Base-by-base conservation (phyloP, 1,140 invertebrate genomes). In the Asobara japonica region DNA sequence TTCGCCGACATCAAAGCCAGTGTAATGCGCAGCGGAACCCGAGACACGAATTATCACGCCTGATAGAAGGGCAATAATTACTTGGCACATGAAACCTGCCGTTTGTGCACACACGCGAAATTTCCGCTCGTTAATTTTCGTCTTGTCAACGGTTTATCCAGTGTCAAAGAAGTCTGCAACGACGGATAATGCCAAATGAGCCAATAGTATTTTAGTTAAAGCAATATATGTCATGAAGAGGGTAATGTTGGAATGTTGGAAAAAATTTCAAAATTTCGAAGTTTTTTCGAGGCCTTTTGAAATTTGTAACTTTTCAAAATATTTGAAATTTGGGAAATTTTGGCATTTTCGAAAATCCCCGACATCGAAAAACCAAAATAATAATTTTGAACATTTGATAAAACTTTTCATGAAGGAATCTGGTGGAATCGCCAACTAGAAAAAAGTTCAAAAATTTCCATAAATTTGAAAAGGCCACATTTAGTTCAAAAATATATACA, bases 41-140 rank as follows among this genome's bases (percentile, higher is more conserved):
- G 33, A 65, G 29, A 65, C 29, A 36, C 33, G 36, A 36, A 65
- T 65, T 22, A 30, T 33, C 10, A 65, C 18, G 62, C 6, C 16
- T 65, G 29, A 65, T 38, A 38, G 29, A 20, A 61, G 25, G 60
- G 29, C 30, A 65, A 65, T 65, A 65, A 65, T 65, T 33, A 65
- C 60, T 61, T 33, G 30, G 62, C 62, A 36, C 8, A 16, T 65
- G 18, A 65, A 29, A 33, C 7, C 33, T 18, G 6, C 5, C 18
- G 62, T 65, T 16, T 33, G 8, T 7, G 8, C 29, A 29, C 33
- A 33, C 62, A 36, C 62, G 33, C 3, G n/a, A 36, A 31, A 65
- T 65, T 61, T 36, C 13, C 27, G 2, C 33, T 65, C 33, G 30
- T 65, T 38, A 65, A 33, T 65, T 65, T n/a, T 20, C 18, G 62